Conservation (phyloP, 35 echinoderm and acorn worm genomes). For the Nesometra sesokonis region DNA sequence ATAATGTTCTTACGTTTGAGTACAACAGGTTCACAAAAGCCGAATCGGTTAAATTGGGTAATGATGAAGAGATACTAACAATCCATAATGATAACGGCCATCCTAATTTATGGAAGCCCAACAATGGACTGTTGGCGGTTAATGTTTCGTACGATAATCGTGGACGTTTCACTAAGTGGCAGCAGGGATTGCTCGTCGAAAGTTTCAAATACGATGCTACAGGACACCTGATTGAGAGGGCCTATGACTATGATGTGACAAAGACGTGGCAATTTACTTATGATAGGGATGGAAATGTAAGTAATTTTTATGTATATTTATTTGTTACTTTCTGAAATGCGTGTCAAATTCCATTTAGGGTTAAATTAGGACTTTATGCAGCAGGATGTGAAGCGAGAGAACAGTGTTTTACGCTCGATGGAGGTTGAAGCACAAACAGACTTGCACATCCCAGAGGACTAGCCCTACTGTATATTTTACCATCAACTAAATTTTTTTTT, state of each 20-base stretch:
- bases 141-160: slow-evolving; percentile 60
- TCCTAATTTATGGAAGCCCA: slow-evolving; percentile 43
- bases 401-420: no score
- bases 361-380: background rate
- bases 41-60: slow-evolving; percentile 28
- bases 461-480: no score
- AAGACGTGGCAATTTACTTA: slow-evolving; percentile 58
- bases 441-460: no score
- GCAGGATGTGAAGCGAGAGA: background rate
- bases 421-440: no score
- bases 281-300: slow-evolving; percentile 37
- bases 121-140: slow-evolving; percentile 21
- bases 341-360: background rate
- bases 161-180: slow-evolving; percentile 60
- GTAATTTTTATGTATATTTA: background rate
- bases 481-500: no score
- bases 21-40: slow-evolving; percentile 57
- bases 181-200: slow-evolving; percentile 63
- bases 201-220: slow-evolving; percentile 42
- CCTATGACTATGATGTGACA: slow-evolving; percentile 23
- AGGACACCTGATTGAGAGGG: slow-evolving; percentile 33
- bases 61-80: background rate
- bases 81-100: background rate
- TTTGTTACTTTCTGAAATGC: no score
- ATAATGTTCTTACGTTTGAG: slow-evolving; percentile 54